Base-by-base conservation (phyloP, 2,113 vertebrate species). In the Entelurus aequoreus region DNA sequence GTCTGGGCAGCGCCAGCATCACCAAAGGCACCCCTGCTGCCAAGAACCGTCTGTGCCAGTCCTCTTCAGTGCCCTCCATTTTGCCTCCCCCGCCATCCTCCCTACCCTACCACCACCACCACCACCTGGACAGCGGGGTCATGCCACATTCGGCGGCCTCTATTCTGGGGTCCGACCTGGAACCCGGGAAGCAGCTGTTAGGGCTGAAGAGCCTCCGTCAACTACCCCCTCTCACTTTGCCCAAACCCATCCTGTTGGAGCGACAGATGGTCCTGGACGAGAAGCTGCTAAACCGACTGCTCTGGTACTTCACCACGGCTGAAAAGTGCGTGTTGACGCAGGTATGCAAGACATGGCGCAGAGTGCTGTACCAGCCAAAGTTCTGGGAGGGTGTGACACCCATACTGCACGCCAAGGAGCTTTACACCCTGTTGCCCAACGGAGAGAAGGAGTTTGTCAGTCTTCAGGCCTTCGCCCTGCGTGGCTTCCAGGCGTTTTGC, bases 371-470 rank as follows among this genome's bases (percentile, higher is more conserved):
- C 88, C 97, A 99, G 80, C 93, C 95, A 63, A 97, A 97, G 84
- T 98, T 99, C 90, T 99, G 97, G 97, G 94, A 95, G 35, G 93
- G 93, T 1, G 92, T 99, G 78, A 97, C 92, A 0, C 97, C 97
- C 0, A 94, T 99, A 68, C 86, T 99, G 78, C 96, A 99, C 1
- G 95, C 95, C 83, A 98, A 98, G 91, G 97, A 99, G 93, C 92
- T 99, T 54, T 99, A 99, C 81, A 93, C 92, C 4, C 3, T 93
- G 53, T 88, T 97, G 76, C 93, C 95, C 0, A 88, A 87, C 0
- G 95, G 96, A 0, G 96, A 99, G 84, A 99, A 99, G 88, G 94
- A 98, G 86, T 99, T 99, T 12, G 93, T 98, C 71, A 98, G 92
- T 78, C 92, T 99, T 65, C 96, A 98, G 88, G 96, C 95, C 62